Conservation (phyloP, 2,888 invertebrate species). For the Torymus aiolomorphi region DNA sequence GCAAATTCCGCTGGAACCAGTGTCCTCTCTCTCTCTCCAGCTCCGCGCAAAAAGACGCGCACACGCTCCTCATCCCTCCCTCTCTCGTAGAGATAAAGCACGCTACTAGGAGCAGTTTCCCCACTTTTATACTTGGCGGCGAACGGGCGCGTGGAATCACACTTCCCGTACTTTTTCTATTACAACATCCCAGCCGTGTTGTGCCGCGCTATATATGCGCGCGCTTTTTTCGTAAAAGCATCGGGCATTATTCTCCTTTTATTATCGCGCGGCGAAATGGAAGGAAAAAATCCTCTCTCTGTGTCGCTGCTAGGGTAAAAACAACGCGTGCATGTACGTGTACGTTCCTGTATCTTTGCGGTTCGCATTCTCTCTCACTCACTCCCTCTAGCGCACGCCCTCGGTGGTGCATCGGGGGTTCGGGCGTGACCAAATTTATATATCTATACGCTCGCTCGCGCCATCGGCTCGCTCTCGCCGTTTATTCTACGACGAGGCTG, state of each 20-base stretch:
- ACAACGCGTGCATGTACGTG: too few species aligned
- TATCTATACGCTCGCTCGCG: conserved; percentile 20
- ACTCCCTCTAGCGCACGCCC: neutral
- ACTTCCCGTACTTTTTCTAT: conserved; percentile 37
- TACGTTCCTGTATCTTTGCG: neutral
- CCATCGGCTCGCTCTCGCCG: neutral
- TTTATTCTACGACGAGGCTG: conserved; percentile 16
- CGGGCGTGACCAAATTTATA: conserved; percentile 37
- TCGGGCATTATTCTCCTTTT: conserved; percentile 48
- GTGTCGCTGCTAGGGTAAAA: too few species aligned
- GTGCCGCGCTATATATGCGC: too few species aligned
- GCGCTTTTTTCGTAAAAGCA: conserved; percentile 48
- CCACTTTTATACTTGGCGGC: conserved; percentile 41
- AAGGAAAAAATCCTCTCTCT: conserved; percentile 8
- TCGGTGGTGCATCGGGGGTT: neutral
- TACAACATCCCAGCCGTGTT: neutral
- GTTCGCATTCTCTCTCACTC: neutral
- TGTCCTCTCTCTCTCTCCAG: too few species aligned
- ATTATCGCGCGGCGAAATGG: conserved; percentile 45
- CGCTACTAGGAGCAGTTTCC: conserved; percentile 33
- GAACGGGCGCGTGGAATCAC: conserved; percentile 26
- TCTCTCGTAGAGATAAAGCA: conserved; percentile 19
- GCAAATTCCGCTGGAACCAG: too few species aligned
- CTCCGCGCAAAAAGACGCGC: too few species aligned
- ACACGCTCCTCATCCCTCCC: too few species aligned